These are phyloP conservation scores for Crocidura indochinensis DNA, from an alignment of 2,797 vertebrate species.

Conservation along the genomic window DNA sequence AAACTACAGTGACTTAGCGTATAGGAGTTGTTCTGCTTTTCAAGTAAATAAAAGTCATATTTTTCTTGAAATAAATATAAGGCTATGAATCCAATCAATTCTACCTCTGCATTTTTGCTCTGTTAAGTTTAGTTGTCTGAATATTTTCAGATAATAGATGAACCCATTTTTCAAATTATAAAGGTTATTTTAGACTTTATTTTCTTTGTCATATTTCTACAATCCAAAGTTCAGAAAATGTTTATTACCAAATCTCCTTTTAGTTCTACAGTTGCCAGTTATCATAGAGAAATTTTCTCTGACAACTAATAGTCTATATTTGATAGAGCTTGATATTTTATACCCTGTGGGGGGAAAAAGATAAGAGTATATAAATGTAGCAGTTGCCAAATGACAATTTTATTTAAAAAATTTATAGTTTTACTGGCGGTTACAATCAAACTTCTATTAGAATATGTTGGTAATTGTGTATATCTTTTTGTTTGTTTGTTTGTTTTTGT, in stretches of 20 bases:
- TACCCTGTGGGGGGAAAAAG: not conserved
- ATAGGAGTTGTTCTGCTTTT: not conserved
- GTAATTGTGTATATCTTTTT: not conserved
- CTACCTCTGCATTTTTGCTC: not conserved
- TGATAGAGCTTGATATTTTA: conserved; percentile 37
- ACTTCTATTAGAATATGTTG: not conserved
- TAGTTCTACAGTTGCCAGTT: not conserved
- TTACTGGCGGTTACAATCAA: not conserved
- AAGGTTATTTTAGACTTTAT: conserved; percentile 11
- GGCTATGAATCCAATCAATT: not conserved
- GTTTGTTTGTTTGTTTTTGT: no score
- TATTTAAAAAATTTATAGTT: not conserved
- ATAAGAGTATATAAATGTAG: conserved; percentile 37
- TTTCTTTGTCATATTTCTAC: conserved; percentile 45
- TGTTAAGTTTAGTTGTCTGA: not conserved
- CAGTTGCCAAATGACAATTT: conserved; percentile 32
- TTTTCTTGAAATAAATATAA: not conserved
- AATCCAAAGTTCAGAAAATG: not conserved
- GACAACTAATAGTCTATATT: not conserved
- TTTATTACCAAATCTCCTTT: conserved; percentile 38
- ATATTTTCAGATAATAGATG: not conserved
- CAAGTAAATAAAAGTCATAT: not conserved
- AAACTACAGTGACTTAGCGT: not conserved
- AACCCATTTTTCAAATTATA: not conserved
- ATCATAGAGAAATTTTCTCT: conserved; percentile 48